phyloP scores from a whole-genome alignment of 1,140 invertebrate genomes.

The Brachionus koreanus region DNA sequence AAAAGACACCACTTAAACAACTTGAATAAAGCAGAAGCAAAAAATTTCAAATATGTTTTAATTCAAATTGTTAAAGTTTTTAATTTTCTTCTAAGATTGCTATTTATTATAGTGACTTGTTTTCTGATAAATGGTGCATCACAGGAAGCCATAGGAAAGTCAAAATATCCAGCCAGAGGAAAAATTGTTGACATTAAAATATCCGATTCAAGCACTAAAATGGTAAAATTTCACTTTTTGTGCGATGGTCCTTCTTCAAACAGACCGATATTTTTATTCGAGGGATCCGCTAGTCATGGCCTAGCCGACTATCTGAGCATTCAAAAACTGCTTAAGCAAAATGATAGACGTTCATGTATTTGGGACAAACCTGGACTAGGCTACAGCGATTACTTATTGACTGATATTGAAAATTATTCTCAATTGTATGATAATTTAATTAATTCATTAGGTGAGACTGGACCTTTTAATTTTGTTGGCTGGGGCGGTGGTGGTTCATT shows the following conservation, averaged over 20 bases:
- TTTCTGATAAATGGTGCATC: slow-evolving; percentile 11
- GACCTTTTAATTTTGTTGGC: background rate
- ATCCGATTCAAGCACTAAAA: background rate
- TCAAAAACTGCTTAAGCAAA: background rate
- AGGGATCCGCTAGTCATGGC: slow-evolving; percentile 27
- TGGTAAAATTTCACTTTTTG: slow-evolving; percentile 25
- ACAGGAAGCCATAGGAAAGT: background rate
- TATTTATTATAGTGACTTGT: background rate
- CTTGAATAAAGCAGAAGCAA: background rate
- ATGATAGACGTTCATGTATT: slow-evolving; percentile 35
- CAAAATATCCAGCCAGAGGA: slow-evolving; percentile 26
- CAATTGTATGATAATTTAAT: slow-evolving; percentile 17
- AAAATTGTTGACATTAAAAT: slow-evolving; percentile 15
- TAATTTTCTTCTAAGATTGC: background rate
- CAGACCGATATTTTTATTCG: slow-evolving; percentile 23
- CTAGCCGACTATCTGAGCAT: slow-evolving; percentile 23
- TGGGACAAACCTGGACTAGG: slow-evolving; percentile 39
- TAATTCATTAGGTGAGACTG: background rate
- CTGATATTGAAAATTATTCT: background rate
- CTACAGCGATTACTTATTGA: slow-evolving; percentile 37
- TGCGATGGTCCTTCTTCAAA: slow-evolving; percentile 1
- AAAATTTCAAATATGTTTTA: background rate
- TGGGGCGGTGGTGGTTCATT: slow-evolving; percentile 31
- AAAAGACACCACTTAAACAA: slow-evolving; percentile 2
- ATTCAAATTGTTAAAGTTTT: background rate